Evolutionary conservation across 1,140 invertebrate species (phyloP), one percentile per base, ranked within the genome.

Genomic region (Zophobas morio): DNA sequence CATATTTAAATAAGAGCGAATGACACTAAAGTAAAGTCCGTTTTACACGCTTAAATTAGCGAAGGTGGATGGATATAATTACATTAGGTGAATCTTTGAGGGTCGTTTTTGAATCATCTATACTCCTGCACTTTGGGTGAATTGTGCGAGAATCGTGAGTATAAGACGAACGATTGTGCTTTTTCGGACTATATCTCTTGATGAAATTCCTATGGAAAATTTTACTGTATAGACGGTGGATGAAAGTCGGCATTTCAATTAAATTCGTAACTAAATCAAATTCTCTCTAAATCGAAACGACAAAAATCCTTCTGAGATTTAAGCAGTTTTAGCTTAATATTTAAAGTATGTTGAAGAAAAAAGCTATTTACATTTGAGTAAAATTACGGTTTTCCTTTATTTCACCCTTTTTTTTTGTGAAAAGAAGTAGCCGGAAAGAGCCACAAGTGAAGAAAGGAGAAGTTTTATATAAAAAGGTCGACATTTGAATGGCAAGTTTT

Each of bases 171-270:
- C 60, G 42, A 66, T 42, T 66, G 56, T 60, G 37, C 37, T 66
- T 42, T n/a, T 66, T 37, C 42, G 33, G 42, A 42, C 37, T 66
- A 66, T 42, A 66, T 66, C n/a, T 66, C 37, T 42, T 66, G 60
- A 66, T 66, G 40, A 66, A 66, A 66, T 66, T 66, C 60, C 60
- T 66, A 66, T 32, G 60, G 60, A 66, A 63, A 63, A 63, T 63
- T 63, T 63, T n/a, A 63, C 57, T 34, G 57, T 66, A 66, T 20
- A 20, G 20, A 20, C 60, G 39, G 33, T 42, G 60, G 60, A 20
- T 66, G 60, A 66, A 60, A 66, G 60, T 66, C 60, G 60, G 60
- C 60, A 66, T 66, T 66, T 66, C 60, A 66, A 66, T 66, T 66
- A 66, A 66, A 66, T 66, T 66, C 42, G 39, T 66, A 66, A 66